Evolutionary conservation across 2,113 vertebrate species (phyloP).

Genomic region (Zapornia atra): DNA sequence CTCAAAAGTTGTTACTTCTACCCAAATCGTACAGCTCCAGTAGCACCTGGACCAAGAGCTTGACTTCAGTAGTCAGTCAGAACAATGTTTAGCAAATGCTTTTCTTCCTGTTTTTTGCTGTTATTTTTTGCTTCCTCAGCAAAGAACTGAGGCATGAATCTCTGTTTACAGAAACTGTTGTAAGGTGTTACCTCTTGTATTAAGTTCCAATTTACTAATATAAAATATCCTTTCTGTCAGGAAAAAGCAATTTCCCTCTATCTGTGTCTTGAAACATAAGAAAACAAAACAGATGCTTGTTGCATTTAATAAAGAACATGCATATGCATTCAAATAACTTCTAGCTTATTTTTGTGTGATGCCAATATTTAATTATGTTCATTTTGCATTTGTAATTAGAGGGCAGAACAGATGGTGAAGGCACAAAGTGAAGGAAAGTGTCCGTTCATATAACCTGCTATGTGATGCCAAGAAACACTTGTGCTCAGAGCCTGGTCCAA

Average conservation of each 20-base stretch:
- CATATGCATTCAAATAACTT: constrained; percentile 68
- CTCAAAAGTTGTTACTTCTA: not conserved
- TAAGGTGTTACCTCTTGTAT: constrained; percentile 18
- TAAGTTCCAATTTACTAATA: constrained; percentile 61
- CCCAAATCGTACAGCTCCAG: not conserved
- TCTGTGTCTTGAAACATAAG: constrained; percentile 67
- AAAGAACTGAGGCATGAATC: not conserved
- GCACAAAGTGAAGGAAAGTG: constrained; percentile 19
- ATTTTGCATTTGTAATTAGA: constrained; percentile 77
- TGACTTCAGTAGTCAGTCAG: not conserved
- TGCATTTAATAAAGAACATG: constrained; percentile 70
- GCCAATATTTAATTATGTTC: constrained; percentile 75
- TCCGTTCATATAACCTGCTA: constrained; percentile 57
- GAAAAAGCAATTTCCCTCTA: constrained; percentile 61
- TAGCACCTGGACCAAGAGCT: not conserved
- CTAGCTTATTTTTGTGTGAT: constrained; percentile 67
- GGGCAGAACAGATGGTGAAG: constrained; percentile 70
- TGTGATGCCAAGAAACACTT: constrained; percentile 22
- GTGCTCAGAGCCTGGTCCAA: constrained; percentile 21
- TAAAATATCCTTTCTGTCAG: constrained; percentile 65
- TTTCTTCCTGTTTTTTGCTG: not conserved
- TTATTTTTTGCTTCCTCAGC: not conserved
- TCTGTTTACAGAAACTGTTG: constrained; percentile 23
- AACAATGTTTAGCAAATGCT: not conserved
- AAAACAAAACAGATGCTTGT: constrained; percentile 75